Evolutionary conservation across 2,888 invertebrate genomes (phyloP).

Genomic region (Hecatera dysodea): DNA sequence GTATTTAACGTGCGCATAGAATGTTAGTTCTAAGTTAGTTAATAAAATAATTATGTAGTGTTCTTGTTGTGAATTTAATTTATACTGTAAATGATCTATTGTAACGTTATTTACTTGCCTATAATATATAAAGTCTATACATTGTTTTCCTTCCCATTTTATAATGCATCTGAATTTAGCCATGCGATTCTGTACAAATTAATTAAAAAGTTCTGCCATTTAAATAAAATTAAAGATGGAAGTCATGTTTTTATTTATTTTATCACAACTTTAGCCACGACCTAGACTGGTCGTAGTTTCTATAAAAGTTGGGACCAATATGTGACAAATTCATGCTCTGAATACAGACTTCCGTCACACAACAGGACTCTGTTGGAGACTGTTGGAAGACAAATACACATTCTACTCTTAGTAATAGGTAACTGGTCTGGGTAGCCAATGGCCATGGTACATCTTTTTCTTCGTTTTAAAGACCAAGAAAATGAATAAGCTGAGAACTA

Average conservation of each 20-base stretch:
- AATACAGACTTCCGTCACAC: not conserved
- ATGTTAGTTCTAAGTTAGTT: slow-evolving; percentile 61
- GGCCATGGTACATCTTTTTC: not conserved
- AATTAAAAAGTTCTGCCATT: slow-evolving; percentile 7
- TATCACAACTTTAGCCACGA: not conserved
- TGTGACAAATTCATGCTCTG: not conserved
- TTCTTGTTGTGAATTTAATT: slow-evolving; percentile 48
- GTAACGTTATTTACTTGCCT: slow-evolving; percentile 6
- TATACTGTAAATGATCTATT: slow-evolving; percentile 20
- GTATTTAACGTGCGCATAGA: slow-evolving; percentile 65
- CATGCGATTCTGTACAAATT: slow-evolving; percentile 7
- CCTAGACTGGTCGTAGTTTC: not conserved
- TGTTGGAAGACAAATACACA: no score
- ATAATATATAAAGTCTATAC: slow-evolving; percentile 3
- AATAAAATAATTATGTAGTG: slow-evolving; percentile 43
- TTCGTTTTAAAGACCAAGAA: not conserved
- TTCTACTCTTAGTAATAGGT: no score
- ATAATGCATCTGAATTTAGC: slow-evolving; percentile 8
- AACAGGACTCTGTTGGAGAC: no score
- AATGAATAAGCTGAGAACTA: not conserved
- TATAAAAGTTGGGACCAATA: not conserved
- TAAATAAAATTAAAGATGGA: slow-evolving; percentile 23
- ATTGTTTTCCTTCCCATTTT: not conserved
- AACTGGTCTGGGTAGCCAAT: not conserved
- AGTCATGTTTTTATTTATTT: slow-evolving; percentile 11